phyloP scores from a whole-genome alignment of 2,797 vertebrate genomes.

The Hapalemur alaotrensis region DNA sequence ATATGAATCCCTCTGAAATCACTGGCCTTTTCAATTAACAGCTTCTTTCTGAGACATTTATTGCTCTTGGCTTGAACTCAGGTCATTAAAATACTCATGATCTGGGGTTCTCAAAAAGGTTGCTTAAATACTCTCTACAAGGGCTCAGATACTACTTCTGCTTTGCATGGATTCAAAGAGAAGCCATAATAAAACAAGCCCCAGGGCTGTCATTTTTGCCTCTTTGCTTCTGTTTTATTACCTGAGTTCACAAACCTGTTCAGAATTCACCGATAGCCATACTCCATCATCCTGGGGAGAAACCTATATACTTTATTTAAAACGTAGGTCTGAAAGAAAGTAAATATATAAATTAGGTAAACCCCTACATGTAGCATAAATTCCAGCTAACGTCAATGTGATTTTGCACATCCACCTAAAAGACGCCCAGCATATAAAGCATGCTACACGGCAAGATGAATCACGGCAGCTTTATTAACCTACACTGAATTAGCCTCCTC shows the following conservation, averaged over 20 bases:
- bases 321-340: slow-evolving; percentile 44
- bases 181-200: slow-evolving; percentile 36
- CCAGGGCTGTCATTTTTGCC: not conserved
- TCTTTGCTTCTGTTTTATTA: slow-evolving; percentile 61
- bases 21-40: slow-evolving; percentile 69
- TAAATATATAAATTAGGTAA: slow-evolving; percentile 66
- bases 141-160: not conserved
- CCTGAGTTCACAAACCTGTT: slow-evolving; percentile 38
- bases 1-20: slow-evolving; percentile 70
- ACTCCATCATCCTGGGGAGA: slow-evolving; percentile 20
- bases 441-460: slow-evolving; percentile 63
- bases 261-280: slow-evolving; percentile 48
- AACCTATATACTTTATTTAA: slow-evolving; percentile 48
- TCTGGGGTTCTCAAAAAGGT: slow-evolving; percentile 38
- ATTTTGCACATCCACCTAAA: slow-evolving; percentile 65
- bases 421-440: slow-evolving; percentile 70
- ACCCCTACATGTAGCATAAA: slow-evolving; percentile 50
- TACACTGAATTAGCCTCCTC: slow-evolving; percentile 71
- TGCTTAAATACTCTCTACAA: slow-evolving; percentile 16
- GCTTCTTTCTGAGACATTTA: slow-evolving; percentile 66
- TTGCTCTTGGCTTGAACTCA: slow-evolving; percentile 62
- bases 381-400: slow-evolving; percentile 60
- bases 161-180: not conserved
- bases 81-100: slow-evolving; percentile 65
- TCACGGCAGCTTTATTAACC: slow-evolving; percentile 76